Percentiles rank a stretch among this genome's conserved stretches.
Evolutionary conservation across 2,113 vertebrate genomes (phyloP).

Genomic region (Onychostruthus taczanowskii): DNA sequence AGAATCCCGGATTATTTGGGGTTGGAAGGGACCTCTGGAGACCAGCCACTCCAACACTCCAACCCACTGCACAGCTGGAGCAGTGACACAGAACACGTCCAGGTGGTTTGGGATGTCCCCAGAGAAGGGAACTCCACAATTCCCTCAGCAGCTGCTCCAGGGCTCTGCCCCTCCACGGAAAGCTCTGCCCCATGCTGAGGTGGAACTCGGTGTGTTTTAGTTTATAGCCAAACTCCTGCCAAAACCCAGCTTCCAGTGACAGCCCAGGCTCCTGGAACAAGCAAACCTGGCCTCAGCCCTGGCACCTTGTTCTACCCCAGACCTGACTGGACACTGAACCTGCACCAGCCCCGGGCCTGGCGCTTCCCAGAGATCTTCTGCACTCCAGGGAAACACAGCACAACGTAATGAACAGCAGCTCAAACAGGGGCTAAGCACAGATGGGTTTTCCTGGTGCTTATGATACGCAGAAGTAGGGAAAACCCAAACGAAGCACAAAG

Average conservation of each 20-base stretch:
- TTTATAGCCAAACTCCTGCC: not conserved
- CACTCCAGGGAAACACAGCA: not conserved
- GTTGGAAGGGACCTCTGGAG: not conserved
- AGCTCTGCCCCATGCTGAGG: accelerated
- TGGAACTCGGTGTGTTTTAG: not conserved
- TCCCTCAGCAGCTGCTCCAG: not conserved
- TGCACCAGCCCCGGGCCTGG: accelerated
- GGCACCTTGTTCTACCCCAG: too few species aligned
- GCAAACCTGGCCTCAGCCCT: accelerated
- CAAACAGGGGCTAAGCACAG: not conserved
- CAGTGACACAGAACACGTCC: not conserved
- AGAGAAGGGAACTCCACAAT: accelerated
- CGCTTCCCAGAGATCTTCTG: not conserved
- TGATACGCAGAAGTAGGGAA: not conserved
- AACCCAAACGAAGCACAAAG: not conserved
- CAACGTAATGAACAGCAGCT: accelerated
- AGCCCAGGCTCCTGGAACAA: not conserved
- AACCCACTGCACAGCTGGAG: too few species aligned
- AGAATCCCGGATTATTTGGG: not conserved
- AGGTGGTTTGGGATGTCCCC: not conserved
- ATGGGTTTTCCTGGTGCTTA: not conserved
- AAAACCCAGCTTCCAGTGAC: not conserved
- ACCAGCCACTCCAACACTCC: not conserved
- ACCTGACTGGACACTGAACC: not conserved
- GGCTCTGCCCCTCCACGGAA: not conserved